Evolutionary conservation across 2,797 vertebrate species (phyloP).

Genomic region (Lophius americanus): DNA sequence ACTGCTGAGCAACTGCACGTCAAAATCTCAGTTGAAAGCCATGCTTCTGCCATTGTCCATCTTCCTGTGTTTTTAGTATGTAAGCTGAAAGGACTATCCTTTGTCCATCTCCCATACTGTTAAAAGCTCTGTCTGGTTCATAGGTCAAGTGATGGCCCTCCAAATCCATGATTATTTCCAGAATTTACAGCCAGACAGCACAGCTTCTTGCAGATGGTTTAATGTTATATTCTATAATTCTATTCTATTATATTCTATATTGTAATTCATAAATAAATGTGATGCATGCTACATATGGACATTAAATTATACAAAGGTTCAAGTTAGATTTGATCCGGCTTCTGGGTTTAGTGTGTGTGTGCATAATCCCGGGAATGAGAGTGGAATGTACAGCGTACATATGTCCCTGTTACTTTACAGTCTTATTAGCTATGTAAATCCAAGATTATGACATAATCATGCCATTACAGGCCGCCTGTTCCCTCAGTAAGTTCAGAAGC

Average conservation of each 20-base stretch:
- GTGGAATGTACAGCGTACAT: constrained; percentile 49
- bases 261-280: constrained; percentile 28
- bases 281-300: constrained; percentile 27
- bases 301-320: constrained; percentile 14
- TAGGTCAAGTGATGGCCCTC: constrained; percentile 44
- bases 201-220: constrained; percentile 55
- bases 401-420: constrained; percentile 49
- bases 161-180: constrained; percentile 21
- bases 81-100: constrained; percentile 10
- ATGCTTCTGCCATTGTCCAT: not conserved
- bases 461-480: constrained; percentile 54
- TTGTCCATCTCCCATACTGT: constrained; percentile 22
- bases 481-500: constrained; percentile 22
- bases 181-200: too few relatives aligned
- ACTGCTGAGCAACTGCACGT: constrained; percentile 31
- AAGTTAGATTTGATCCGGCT: constrained; percentile 7
- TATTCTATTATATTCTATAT: constrained; percentile 5
- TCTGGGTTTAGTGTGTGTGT: not conserved
- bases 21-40: constrained; percentile 44
- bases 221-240: constrained; percentile 1
- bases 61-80: not conserved
- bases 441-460: constrained; percentile 60
- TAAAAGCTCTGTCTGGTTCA: constrained; percentile 60
- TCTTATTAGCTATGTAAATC: constrained; percentile 64
- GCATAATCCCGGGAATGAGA: constrained; percentile 27